A percentile compares a stretch with the other conserved stretches of the same genome.
These are phyloP conservation scores for Pheosia tremula DNA, from an alignment of 2,888 invertebrate genomes.

Conservation along the genomic window DNA sequence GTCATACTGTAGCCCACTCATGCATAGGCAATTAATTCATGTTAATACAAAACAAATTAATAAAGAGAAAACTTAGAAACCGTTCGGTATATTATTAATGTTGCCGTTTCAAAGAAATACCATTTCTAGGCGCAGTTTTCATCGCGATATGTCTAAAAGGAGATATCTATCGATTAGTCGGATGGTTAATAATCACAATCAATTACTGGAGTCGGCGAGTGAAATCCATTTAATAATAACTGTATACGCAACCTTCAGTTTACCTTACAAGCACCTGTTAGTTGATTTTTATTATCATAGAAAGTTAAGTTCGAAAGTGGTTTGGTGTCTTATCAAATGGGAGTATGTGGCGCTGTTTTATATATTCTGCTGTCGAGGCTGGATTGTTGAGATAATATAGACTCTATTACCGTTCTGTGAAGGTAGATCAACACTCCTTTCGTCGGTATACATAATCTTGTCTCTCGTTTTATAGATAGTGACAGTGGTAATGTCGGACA, in stretches of 20 bases:
- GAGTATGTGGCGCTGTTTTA: slow-evolving; percentile 39
- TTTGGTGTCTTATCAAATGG: slow-evolving; percentile 47
- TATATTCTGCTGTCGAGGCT: slow-evolving; percentile 16
- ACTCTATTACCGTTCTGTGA: slow-evolving; percentile 11
- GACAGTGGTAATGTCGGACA: slow-evolving; percentile 32
- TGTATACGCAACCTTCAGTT: slow-evolving; percentile 19
- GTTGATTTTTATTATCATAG: slow-evolving; percentile 49
- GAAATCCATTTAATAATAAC: slow-evolving; percentile 31
- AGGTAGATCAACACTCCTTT: slow-evolving; percentile 15
- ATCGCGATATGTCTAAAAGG: background rate
- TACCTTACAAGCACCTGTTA: slow-evolving; percentile 35
- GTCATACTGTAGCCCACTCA: too few species aligned
- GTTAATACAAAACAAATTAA: background rate
- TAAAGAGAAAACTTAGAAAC: slow-evolving; percentile 1
- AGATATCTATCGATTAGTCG: background rate
- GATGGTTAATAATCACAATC: slow-evolving; percentile 11
- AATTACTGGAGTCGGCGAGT: slow-evolving; percentile 27
- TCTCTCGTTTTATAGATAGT: slow-evolving; percentile 30
- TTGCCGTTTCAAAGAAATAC: background rate
- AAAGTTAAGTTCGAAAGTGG: slow-evolving; percentile 53
- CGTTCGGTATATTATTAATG: background rate
- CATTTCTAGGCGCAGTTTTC: background rate
- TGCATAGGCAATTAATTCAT: background rate
- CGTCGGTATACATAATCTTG: slow-evolving; percentile 10
- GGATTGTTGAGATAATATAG: slow-evolving; percentile 14